Conservation (phyloP, 2,113 vertebrate genomes). For the Silurus meridionalis region DNA sequence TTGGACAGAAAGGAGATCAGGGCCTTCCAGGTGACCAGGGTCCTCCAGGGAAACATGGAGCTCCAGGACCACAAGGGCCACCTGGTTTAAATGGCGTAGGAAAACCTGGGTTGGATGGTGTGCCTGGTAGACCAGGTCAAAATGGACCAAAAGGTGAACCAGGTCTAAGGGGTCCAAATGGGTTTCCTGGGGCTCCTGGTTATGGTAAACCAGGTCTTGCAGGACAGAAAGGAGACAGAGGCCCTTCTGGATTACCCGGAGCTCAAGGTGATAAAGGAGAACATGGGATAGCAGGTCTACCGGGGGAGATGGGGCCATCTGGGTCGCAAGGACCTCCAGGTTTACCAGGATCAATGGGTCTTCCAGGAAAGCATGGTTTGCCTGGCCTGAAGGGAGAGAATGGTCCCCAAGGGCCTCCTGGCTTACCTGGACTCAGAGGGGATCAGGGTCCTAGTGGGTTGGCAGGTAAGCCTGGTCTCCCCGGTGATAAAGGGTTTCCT, state of each 20-base stretch:
- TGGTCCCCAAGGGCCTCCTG: slow-evolving; percentile 85
- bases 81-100: slow-evolving; percentile 84
- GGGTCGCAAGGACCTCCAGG: slow-evolving; percentile 84
- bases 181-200: slow-evolving; percentile 83
- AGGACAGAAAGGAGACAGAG: slow-evolving; percentile 89
- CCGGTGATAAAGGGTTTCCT: slow-evolving; percentile 87
- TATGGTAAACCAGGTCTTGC: slow-evolving; percentile 89
- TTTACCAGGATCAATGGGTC: slow-evolving; percentile 86
- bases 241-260: slow-evolving; percentile 82
- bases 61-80: slow-evolving; percentile 79
- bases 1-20: slow-evolving; percentile 83
- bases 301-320: slow-evolving; percentile 79
- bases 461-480: slow-evolving; percentile 83
- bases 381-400: slow-evolving; percentile 85
- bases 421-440: slow-evolving; percentile 84
- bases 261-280: slow-evolving; percentile 85
- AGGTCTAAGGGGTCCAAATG: slow-evolving; percentile 81
- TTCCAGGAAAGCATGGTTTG: slow-evolving; percentile 89
- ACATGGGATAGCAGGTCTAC: slow-evolving; percentile 79
- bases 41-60: slow-evolving; percentile 76
- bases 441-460: slow-evolving; percentile 86
- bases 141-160: slow-evolving; percentile 86
- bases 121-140: slow-evolving; percentile 82
- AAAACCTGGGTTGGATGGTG: slow-evolving; percentile 80
- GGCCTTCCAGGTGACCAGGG: slow-evolving; percentile 81